Evolutionary conservation across 2,113 vertebrate species (phyloP).

Genomic region (Macquaria ambigua): DNA sequence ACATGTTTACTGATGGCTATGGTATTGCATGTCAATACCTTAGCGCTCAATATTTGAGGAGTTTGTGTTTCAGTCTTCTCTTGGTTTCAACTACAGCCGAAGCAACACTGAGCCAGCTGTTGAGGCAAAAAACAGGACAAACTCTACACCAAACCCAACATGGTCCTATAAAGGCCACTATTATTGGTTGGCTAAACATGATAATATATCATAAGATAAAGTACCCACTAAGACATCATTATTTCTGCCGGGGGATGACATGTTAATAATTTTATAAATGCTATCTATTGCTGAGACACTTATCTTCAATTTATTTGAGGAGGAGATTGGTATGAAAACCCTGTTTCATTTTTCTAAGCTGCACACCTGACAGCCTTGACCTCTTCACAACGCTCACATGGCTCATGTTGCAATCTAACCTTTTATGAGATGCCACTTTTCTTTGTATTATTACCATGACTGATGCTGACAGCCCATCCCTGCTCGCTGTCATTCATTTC

Average conservation of each 20-base stretch:
- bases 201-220: not conserved
- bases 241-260: not conserved
- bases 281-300: not conserved
- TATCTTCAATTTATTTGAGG: conserved; percentile 19
- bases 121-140: not conserved
- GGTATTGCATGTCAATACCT: not conserved
- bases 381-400: conserved; percentile 55
- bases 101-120: not conserved
- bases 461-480: conserved; percentile 56
- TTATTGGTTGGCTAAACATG: not conserved
- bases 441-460: conserved; percentile 63
- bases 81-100: not conserved
- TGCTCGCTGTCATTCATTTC: conserved; percentile 45
- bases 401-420: conserved; percentile 70
- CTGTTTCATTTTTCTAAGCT: conserved; percentile 46
- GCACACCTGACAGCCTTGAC: conserved; percentile 68
- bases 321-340: conserved; percentile 33
- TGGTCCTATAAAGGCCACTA: not conserved
- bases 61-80: not conserved
- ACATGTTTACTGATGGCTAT: not conserved
- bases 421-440: conserved; percentile 69
- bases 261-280: conserved; percentile 31
- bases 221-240: not conserved
- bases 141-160: not conserved
- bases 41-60: not conserved